Evolutionary conservation across 2,888 invertebrate species (phyloP).

Genomic region (Trachelus stipa): DNA sequence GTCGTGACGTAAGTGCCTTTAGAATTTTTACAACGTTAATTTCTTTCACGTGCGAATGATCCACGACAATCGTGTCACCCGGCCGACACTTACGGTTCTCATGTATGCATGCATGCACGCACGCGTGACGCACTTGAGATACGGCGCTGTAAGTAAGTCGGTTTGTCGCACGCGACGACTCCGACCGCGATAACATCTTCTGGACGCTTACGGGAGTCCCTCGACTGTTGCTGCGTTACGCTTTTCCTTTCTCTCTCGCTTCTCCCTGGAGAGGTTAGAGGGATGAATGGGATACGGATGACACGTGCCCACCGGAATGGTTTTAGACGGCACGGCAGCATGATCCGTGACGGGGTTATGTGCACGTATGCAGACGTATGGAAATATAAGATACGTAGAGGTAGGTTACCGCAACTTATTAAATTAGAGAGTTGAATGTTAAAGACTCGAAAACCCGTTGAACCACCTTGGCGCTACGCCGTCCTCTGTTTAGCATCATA

Average conservation of each 20-base stretch:
- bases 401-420: background rate
- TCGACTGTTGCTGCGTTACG: background rate
- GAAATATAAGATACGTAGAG: background rate
- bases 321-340: background rate
- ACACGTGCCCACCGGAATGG: background rate
- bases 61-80: background rate
- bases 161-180: background rate
- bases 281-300: background rate
- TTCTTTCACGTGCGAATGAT: background rate
- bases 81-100: background rate
- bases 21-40: background rate
- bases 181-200: background rate
- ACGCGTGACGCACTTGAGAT: background rate
- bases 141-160: background rate
- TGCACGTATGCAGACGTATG: background rate
- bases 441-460: background rate
- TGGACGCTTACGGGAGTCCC: background rate
- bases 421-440: background rate
- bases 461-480: background rate
- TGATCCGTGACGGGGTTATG: background rate
- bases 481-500: background rate
- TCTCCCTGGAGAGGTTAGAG: slow-evolving; percentile 1
- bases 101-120: background rate
- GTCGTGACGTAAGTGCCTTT: background rate
- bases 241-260: slow-evolving; percentile 19